Evolutionary conservation across 2,888 invertebrate species (phyloP).

Genomic region (Aplocera efformata): DNA sequence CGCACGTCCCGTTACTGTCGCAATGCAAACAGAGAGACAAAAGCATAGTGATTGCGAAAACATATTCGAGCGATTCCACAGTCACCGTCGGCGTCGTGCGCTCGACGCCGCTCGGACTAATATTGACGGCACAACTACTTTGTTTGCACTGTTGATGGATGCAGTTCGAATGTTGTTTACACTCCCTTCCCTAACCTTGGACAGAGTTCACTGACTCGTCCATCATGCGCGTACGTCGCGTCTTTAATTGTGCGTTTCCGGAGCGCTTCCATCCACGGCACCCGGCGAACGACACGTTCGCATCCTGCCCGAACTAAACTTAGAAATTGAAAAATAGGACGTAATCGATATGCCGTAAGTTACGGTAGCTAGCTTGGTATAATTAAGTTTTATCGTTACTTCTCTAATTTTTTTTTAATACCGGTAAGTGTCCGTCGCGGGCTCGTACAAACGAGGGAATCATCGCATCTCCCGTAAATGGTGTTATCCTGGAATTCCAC

Average conservation of each 20-base stretch:
- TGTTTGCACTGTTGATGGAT: constrained; percentile 68
- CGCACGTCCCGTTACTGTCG: constrained; percentile 3
- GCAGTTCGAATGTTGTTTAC: constrained; percentile 52
- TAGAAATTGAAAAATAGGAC: constrained; percentile 25
- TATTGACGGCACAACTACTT: constrained; percentile 37
- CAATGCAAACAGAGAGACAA: constrained; percentile 1
- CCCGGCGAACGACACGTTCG: constrained; percentile 54
- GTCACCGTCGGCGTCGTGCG: constrained; percentile 11
- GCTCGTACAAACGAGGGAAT: constrained; percentile 39
- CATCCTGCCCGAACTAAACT: constrained; percentile 47
- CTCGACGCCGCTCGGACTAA: constrained; percentile 33
- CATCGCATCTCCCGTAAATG: constrained; percentile 53
- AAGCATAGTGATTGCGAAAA: constrained; percentile 7
- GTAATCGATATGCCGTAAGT: constrained; percentile 31
- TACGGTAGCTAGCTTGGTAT: constrained; percentile 32
- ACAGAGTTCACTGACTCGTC: constrained; percentile 62
- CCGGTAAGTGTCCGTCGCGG: constrained; percentile 52
- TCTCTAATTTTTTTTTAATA: constrained; percentile 57
- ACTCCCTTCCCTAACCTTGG: constrained; percentile 65
- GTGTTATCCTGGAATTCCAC: constrained; percentile 67
- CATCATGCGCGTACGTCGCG: constrained; percentile 45
- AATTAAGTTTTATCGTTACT: constrained; percentile 50
- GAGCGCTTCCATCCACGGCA: constrained; percentile 58
- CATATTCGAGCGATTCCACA: constrained; percentile 2
- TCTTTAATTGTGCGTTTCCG: constrained; percentile 65